phyloP scores from a whole-genome alignment of 2,797 vertebrate genomes.

The Cossypha polioptera region DNA sequence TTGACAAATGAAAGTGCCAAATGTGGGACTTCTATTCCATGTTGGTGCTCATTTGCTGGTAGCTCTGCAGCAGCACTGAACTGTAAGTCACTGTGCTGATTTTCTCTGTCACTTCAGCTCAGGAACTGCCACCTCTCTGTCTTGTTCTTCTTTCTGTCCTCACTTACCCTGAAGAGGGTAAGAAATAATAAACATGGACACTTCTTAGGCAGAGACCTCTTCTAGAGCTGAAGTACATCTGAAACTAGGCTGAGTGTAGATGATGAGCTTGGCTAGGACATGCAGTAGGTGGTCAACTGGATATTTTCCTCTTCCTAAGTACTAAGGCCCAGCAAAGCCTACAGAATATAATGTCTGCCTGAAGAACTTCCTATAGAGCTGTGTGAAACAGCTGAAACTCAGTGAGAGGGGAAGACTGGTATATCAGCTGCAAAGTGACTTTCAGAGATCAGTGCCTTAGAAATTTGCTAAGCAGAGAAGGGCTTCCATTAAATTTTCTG shows the following conservation, averaged over 20 bases:
- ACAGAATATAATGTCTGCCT: background rate
- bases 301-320: background rate
- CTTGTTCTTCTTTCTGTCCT: background rate
- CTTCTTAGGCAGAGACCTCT: background rate
- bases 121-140: background rate
- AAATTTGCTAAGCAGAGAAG: background rate
- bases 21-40: background rate
- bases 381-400: background rate
- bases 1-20: background rate
- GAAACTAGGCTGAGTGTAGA: background rate
- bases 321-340: background rate
- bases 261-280: background rate
- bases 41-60: background rate
- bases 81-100: background rate
- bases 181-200: background rate
- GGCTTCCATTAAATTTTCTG: constrained; percentile 3
- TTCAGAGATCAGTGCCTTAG: background rate
- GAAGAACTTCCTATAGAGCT: background rate
- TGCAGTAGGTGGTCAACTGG: background rate
- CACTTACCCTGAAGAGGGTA: background rate
- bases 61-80: background rate
- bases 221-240: background rate
- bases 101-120: background rate
- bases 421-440: background rate
- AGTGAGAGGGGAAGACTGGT: background rate